Base-by-base conservation (phyloP, 2,888 invertebrate genomes). In the Leptogaster cylindrica region DNA sequence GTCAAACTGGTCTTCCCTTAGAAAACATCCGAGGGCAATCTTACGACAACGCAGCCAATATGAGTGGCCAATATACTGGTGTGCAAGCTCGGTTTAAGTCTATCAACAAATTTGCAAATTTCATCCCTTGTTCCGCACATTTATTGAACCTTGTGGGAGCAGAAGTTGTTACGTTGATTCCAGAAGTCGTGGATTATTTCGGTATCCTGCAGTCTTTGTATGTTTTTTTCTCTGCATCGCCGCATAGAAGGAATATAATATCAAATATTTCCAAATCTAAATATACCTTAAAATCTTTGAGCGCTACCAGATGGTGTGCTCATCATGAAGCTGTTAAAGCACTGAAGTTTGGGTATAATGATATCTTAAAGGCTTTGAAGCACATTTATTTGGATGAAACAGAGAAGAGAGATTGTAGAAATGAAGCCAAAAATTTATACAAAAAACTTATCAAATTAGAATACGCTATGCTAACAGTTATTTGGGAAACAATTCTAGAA, bases 361-460 rank as follows among this genome's bases (percentile, higher is more conserved):
- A 31, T 65, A 66, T 66, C 46, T 48, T 70, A 55, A 68, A 55
- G 55, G 55, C 68, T 68, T 65, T 55, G 1, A 44, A 65, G 44
- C 66, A 61, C 52, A 67, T 70, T 12, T 39, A 61, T 51, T 65
- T 67, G 67, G 69, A 70, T 71, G 67, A 69, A 14, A 51, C 64
- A 64, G 70, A 70, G 25, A 72, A 72, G 66, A 63, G 58, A 70
- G 69, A 70, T 72, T 71, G 70, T 50, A 39, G 68, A 68, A 72
- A 70, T 65, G 61, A 70, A 61, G 66, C 70, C 70, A 27, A 23
- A 58, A 70, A 70, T 70, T 68, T 71, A 66, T 71, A 66, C 61
- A 71, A 71, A 55, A 71, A 69, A 71, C 44, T 69, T 67, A 44
- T 44, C 36, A 71, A 69, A 71, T 67, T 71, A n/a, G 68, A 70